Percentiles rank a stretch among this genome's conserved stretches.
These are phyloP conservation scores for Glaucomys volans DNA, from an alignment of 2,113 vertebrate species.

Conservation along the genomic window DNA sequence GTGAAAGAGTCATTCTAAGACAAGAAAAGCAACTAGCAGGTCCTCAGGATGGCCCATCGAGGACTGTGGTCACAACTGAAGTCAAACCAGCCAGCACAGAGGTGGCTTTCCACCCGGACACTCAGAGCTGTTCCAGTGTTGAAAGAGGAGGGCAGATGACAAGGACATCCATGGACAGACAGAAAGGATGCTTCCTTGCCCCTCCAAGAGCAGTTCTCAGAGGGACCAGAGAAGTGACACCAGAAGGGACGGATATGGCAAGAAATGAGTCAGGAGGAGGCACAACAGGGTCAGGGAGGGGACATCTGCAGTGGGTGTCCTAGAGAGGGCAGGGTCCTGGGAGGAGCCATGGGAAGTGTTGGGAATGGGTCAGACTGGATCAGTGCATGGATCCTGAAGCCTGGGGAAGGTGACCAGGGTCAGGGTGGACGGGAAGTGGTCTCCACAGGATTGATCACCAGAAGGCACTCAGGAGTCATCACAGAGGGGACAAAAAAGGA, in stretches of 20 bases:
- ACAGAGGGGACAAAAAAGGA: background rate
- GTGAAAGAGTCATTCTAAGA: background rate
- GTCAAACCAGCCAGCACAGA: background rate
- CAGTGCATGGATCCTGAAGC: rapidly evolving
- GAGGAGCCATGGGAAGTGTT: rapidly evolving
- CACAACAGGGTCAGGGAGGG: rapidly evolving
- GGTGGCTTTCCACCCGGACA: background rate
- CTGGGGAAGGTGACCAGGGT: background rate
- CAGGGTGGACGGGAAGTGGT: background rate
- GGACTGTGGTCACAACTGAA: background rate
- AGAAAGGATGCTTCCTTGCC: too few species aligned
- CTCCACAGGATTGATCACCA: background rate
- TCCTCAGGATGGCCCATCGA: too few species aligned
- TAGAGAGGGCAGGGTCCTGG: background rate
- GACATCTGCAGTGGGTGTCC: background rate
- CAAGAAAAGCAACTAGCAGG: background rate
- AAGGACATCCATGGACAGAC: too few species aligned
- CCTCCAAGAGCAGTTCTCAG: background rate
- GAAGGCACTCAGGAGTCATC: too few species aligned
- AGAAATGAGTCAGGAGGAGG: background rate
- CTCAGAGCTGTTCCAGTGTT: background rate
- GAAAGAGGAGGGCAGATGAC: background rate
- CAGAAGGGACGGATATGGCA: background rate
- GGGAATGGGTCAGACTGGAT: background rate
- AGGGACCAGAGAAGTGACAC: background rate